Evolutionary conservation across 2,113 vertebrate species (phyloP).

Genomic region (Hippocampus zosterae): DNA sequence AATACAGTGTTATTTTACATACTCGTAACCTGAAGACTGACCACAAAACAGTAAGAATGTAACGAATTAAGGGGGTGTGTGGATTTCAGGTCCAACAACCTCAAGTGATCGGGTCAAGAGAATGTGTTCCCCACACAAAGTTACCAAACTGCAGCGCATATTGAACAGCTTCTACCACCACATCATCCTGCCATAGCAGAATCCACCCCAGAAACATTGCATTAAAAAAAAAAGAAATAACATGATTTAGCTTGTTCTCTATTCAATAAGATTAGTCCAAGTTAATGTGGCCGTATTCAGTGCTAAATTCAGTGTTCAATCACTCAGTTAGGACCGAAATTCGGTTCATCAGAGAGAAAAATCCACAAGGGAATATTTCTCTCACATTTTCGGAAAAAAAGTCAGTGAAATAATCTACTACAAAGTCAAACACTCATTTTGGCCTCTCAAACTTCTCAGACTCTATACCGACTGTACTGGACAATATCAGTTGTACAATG

Average conservation of each 20-base stretch:
- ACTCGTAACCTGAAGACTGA: neutral
- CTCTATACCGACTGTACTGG: no score
- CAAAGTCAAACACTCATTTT: neutral
- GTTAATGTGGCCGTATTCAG: conserved; percentile 22
- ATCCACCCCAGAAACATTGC: conserved; percentile 7
- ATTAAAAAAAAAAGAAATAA: neutral
- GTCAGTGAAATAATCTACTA: no score
- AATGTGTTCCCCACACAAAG: conserved; percentile 12
- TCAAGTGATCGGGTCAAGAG: neutral
- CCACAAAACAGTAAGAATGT: neutral
- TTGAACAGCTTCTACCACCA: neutral
- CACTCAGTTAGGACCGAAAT: conserved; percentile 37
- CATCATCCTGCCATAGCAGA: conserved; percentile 21
- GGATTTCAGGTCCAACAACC: neutral
- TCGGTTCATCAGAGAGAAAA: conserved; percentile 15
- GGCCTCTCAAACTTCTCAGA: neutral
- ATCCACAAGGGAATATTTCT: neutral
- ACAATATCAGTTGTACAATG: neutral
- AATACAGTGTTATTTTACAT: neutral
- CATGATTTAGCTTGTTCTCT: conserved; percentile 26
- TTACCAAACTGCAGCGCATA: conserved; percentile 8
- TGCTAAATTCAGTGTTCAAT: conserved; percentile 41
- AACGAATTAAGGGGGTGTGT: neutral
- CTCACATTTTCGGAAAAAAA: neutral
- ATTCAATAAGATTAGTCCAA: conserved; percentile 24